Evolutionary conservation across 1,140 invertebrate species (phyloP), one percentile per base, ranked within the genome.

Genomic region (Megalopta genalis): DNA sequence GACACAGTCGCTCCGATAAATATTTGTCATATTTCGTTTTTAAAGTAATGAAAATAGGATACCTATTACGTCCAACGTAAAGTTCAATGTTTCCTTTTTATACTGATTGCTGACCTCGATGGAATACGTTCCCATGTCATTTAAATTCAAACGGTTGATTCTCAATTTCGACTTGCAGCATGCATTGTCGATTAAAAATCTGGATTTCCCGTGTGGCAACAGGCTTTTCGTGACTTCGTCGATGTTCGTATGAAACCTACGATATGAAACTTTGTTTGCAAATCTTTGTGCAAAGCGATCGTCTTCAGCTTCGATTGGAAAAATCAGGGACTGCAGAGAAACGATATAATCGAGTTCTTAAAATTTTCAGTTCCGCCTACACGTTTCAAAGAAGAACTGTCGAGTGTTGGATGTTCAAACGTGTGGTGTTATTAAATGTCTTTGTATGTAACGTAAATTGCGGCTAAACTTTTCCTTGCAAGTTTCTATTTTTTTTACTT

Each of bases 11-110:
- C 32, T 32, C 4, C 32, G 32, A 32, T n/a, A n/a, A n/a, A n/a
- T n/a, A n/a, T 32, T 32, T 32, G 1, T 32, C 32, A 32, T 4
- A 32, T 57, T 0, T 54, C 5, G 0, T n/a, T n/a, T n/a, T n/a
- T n/a, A n/a, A 1, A 16, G 21, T 0, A 37, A 54, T 27, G 7
- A 60, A 52, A 69, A 60, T 49, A 67, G 1, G 12, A 23, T 87
- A 90, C 90, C 75, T 68, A 79, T 39, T 23, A 91, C 88, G 9
- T 86, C 80, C 10, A 91, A 52, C 0, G 85, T 88, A 25, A 90
- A 90, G 49, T 89, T 85, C 1, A 90, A 68, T 68, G 65, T 73
- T 63, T 86, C 70, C 0, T 71, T 83, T 62, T 39, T 72, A 6
- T 84, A 63, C 2, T 84, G 60, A 39, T 90, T 90, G 12, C 67